Base-by-base conservation (phyloP, 1,140 invertebrate species). In the Carposina sasakii region DNA sequence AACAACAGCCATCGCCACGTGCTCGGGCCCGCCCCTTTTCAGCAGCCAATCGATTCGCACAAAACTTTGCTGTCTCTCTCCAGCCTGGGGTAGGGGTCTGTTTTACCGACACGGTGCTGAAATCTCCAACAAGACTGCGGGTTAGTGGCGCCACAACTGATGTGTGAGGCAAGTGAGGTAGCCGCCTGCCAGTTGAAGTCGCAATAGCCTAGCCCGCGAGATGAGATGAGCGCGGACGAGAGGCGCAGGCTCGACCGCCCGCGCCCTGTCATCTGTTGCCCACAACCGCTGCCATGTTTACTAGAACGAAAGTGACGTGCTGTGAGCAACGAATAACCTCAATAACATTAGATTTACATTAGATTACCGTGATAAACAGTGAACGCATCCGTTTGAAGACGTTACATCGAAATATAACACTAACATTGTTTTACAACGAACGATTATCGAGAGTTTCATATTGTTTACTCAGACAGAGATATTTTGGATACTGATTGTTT, bases 181-280 rank as follows among this genome's bases (percentile, higher is more conserved):
- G 24, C 6, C 6, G 24, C 12, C 12, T 28, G 12, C 6, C 24
- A 28, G 24, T 5, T 28, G n/a, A n/a, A n/a, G n/a, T n/a, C n/a
- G n/a, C n/a, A n/a, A n/a, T n/a, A 6, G 6, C 6, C 6, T 12
- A 39, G 36, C 77, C 75, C 81, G 67, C 68, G 73, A 70, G 59
- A 81, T 78, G 75, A 79, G 75, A 79, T 79, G 76, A 82, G 60
- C 59, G 36, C 52, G 63, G 54, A 43, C 60, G 48, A 54, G 54
- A 51, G 78, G 78, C 78, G 78, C 78, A 81, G 76, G 75, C 70
- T 49, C 70, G 71, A 54, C 52, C 70, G 72, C 71, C 71, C 75
- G 79, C 79, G 76, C 71, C 69, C 67, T 67, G 66, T 77, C 79
- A 83, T 81, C 79, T 81, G 79, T 81, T 83, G 76, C 74, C n/a